phyloP scores from a whole-genome alignment of 2,797 vertebrate species.

The Cephalopachus bancanus region DNA sequence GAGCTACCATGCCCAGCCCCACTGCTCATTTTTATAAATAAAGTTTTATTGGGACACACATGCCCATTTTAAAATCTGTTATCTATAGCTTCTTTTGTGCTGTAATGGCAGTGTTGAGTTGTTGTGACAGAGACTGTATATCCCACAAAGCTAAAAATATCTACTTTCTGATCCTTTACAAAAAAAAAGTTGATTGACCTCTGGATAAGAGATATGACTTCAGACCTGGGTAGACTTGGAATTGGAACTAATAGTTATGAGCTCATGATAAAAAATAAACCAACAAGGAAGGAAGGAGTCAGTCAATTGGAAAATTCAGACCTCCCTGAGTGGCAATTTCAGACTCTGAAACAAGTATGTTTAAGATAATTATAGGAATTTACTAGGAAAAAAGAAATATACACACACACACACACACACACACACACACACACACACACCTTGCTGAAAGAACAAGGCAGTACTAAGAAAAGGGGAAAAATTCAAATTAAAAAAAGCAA shows the following conservation, averaged over 20 bases:
- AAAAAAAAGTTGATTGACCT: background rate
- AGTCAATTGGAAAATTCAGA: background rate
- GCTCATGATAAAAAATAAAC: constrained; percentile 47
- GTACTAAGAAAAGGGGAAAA: background rate
- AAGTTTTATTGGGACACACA: constrained; percentile 15
- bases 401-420: no score
- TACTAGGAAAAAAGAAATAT: background rate
- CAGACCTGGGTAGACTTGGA: background rate
- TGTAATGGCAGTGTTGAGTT: background rate
- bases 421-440: background rate
- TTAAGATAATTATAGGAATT: constrained; percentile 52
- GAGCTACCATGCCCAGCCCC: background rate
- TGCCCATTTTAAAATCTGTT: background rate
- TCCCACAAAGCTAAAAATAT: background rate
- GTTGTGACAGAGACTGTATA: background rate
- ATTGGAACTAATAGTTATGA: background rate
- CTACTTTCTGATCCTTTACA: constrained; percentile 17
- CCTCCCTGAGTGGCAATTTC: background rate
- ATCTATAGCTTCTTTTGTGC: background rate
- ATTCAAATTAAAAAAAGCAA: background rate
- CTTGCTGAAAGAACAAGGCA: background rate
- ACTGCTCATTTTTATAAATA: background rate
- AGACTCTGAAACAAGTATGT: constrained; percentile 43
- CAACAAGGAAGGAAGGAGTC: background rate
- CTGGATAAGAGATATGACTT: background rate